phyloP scores from a whole-genome alignment of 2,797 vertebrate genomes.

The Amphiprion clarkii region DNA sequence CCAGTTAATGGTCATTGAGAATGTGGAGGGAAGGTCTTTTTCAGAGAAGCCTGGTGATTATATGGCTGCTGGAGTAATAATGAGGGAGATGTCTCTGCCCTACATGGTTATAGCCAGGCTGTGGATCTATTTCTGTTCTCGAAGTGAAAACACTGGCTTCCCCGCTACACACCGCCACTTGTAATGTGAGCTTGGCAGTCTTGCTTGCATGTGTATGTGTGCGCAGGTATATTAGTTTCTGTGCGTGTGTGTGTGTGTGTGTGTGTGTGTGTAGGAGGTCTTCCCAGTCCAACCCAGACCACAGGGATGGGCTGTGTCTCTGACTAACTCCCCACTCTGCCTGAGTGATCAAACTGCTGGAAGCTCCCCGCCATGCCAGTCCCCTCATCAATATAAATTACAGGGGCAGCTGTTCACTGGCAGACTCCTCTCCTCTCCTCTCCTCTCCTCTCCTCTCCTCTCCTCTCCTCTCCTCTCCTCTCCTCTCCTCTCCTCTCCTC shows the following conservation, averaged over 20 bases:
- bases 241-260: slow-evolving; percentile 46
- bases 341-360: slow-evolving; percentile 86
- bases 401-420: slow-evolving; percentile 86
- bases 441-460: slow-evolving; percentile 32
- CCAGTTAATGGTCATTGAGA: slow-evolving; percentile 80
- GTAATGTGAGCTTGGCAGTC: slow-evolving; percentile 60
- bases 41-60: slow-evolving; percentile 64
- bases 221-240: slow-evolving; percentile 34
- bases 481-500: slow-evolving; percentile 20
- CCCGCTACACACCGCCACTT: slow-evolving; percentile 33
- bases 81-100: slow-evolving; percentile 69
- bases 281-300: slow-evolving; percentile 73
- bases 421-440: slow-evolving; percentile 65
- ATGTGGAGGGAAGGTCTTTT: slow-evolving; percentile 55
- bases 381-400: slow-evolving; percentile 88
- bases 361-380: slow-evolving; percentile 80
- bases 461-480: slow-evolving; percentile 50
- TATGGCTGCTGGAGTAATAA: slow-evolving; percentile 71
- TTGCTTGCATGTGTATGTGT: slow-evolving; percentile 36
- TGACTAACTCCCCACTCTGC: slow-evolving; percentile 80
- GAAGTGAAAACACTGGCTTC: slow-evolving; percentile 65
- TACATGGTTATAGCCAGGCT: slow-evolving; percentile 57
- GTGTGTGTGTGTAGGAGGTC: slow-evolving; percentile 64
- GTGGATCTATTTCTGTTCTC: slow-evolving; percentile 68
- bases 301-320: slow-evolving; percentile 74